Evolutionary conservation across 2,888 invertebrate species (phyloP).

Genomic region (Arrhopalites spinosus): DNA sequence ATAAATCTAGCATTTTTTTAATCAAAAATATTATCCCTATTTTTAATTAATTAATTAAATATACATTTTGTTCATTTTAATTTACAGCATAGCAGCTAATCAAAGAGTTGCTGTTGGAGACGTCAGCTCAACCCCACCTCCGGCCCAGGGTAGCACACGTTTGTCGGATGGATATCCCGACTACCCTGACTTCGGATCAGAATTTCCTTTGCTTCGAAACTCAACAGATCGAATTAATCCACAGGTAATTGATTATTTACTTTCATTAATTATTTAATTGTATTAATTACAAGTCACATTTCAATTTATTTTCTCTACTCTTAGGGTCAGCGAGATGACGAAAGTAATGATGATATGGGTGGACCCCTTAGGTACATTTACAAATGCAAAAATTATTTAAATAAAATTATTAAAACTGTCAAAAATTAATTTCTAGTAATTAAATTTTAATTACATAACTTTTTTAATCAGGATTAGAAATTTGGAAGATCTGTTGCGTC

Average conservation of each 20-base stretch:
- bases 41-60: too few relatives aligned
- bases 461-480: conserved; percentile 73
- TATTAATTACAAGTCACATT: too few relatives aligned
- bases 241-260: too few relatives aligned
- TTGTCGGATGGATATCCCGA: conserved; percentile 63
- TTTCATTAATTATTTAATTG: too few relatives aligned
- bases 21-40: too few relatives aligned
- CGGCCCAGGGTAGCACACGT: conserved; percentile 65
- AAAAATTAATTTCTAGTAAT: too few relatives aligned
- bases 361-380: conserved; percentile 54
- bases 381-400: neutral
- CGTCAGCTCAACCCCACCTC: conserved; percentile 65
- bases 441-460: too few relatives aligned
- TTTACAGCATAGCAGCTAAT: conserved; percentile 69
- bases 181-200: conserved; percentile 56
- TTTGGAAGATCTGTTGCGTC: conserved; percentile 86
- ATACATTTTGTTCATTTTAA: too few relatives aligned
- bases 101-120: conserved; percentile 55
- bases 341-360: conserved; percentile 54
- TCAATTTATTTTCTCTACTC: neutral
- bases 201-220: conserved; percentile 55
- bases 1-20: too few relatives aligned
- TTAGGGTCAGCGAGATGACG: conserved; percentile 54
- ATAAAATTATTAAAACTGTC: neutral
- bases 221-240: conserved; percentile 54